Evolutionary conservation across 2,888 invertebrate genomes (phyloP).

Genomic region (Oligia latruncula): DNA sequence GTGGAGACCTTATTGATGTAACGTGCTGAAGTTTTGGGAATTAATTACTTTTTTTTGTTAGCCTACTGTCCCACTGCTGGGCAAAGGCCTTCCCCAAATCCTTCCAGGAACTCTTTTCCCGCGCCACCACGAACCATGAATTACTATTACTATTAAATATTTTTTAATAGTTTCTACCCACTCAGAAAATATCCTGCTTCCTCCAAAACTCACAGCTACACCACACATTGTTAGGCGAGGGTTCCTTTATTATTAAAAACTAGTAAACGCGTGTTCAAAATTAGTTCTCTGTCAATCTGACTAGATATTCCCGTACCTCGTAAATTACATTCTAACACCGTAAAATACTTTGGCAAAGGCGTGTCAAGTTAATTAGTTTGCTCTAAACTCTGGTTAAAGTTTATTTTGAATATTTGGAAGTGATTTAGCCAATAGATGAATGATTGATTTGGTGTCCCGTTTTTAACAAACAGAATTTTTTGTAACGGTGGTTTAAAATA

Average conservation of each 20-base stretch:
- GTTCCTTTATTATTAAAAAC: slow-evolving; percentile 80
- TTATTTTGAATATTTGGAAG: slow-evolving; percentile 62
- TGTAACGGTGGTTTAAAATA: not conserved
- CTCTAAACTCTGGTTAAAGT: slow-evolving; percentile 63
- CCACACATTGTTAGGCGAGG: slow-evolving; percentile 64
- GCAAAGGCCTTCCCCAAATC: too few relatives aligned
- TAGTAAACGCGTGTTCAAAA: slow-evolving; percentile 79
- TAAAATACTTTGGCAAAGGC: slow-evolving; percentile 79
- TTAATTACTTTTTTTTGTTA: too few relatives aligned
- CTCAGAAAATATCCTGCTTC: not conserved
- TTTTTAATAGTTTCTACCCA: not conserved
- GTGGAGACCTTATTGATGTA: too few relatives aligned
- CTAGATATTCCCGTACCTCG: slow-evolving; percentile 77
- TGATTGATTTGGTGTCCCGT: slow-evolving; percentile 32
- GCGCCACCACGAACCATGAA: too few relatives aligned
- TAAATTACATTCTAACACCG: slow-evolving; percentile 81
- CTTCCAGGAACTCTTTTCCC: too few relatives aligned
- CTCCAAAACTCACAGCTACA: slow-evolving; percentile 49
- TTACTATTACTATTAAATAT: not conserved
- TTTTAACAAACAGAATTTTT: slow-evolving; percentile 1
- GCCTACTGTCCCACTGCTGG: too few relatives aligned
- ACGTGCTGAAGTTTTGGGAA: too few relatives aligned
- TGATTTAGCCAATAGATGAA: slow-evolving; percentile 46
- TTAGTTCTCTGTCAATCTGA: slow-evolving; percentile 82
- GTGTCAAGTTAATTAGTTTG: slow-evolving; percentile 80